Conservation (phyloP, 2,797 vertebrate genomes). For the Acanthiza pusilla region DNA sequence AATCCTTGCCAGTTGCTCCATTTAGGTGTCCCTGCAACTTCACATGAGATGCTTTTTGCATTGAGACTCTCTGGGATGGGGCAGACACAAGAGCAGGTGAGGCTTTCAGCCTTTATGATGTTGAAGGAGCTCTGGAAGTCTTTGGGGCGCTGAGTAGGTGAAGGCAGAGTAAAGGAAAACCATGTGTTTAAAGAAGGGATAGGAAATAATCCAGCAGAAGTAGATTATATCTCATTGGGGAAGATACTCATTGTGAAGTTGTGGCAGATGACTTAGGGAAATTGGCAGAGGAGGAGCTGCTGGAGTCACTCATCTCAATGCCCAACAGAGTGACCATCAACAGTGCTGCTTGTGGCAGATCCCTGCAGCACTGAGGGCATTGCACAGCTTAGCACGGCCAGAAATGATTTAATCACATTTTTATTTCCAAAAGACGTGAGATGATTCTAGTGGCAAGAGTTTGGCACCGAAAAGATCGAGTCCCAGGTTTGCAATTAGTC, state of each 20-base stretch:
- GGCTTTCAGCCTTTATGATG: neutral
- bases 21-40: neutral
- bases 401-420: neutral
- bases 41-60: neutral
- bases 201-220: neutral
- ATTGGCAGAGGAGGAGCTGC: neutral
- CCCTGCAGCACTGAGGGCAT: neutral
- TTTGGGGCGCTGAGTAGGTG: neutral
- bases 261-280: neutral
- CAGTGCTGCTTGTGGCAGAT: neutral
- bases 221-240: neutral
- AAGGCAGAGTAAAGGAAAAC: neutral
- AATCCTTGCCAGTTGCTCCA: neutral
- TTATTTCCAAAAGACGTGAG: neutral
- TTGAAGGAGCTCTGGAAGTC: neutral
- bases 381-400: neutral
- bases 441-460: neutral
- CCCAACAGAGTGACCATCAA: neutral
- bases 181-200: neutral
- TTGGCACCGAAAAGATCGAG: neutral
- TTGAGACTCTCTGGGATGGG: neutral
- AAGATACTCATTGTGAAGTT: neutral
- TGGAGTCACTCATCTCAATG: neutral
- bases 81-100: neutral
- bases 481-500: neutral